Evolutionary conservation across 1,140 invertebrate genomes (phyloP), one percentile per base, ranked within the genome.

Genomic region (Drosophila kurseongensis): DNA sequence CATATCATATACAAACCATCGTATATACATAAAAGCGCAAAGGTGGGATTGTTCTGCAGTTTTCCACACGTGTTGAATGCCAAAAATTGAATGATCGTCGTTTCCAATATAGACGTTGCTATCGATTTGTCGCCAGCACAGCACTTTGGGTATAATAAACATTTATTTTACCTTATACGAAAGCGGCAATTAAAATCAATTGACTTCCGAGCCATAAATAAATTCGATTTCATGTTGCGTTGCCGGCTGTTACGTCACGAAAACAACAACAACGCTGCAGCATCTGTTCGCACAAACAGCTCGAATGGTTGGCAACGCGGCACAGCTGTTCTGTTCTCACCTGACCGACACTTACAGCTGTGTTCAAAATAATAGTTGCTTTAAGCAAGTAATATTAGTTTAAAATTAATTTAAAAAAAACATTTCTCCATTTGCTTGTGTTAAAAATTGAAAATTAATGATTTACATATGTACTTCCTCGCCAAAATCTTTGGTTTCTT

Each of bases 301-400:
- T 7, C 4, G 23, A 12, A 12, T 27, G 35, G 57, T 80, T 83
- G 80, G 80, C 80, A 85, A 85, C 81, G 67, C 77, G 54, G 8
- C 23, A 5, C 66, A 80, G 78, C 73, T 85, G 81, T 74, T 80
- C 59, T 77, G 67, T 72, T 73, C 47, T 32, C 67, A 84, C 61
- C 62, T 80, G 71, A 14, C 12, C 23, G 27, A 5, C 6, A 48
- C 3, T 27, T 16, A 38, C 40, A 16, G 9, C 14, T 16, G 14
- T 16, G 50, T 1, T 2, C 50, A 52, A 18, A 52, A 18, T 18
- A 36, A 18, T 52, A 52, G 50, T 18, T 10, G 1, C 23, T 23
- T 23, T 23, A 23, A 23, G 23, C 23, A 23, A 23, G 1, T 23
- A 23, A 4, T 23, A 23, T 23, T 23, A 23, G 23, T 23, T 23